Base-by-base conservation (phyloP, 2,888 invertebrate genomes). In the Acleris holmiana region DNA sequence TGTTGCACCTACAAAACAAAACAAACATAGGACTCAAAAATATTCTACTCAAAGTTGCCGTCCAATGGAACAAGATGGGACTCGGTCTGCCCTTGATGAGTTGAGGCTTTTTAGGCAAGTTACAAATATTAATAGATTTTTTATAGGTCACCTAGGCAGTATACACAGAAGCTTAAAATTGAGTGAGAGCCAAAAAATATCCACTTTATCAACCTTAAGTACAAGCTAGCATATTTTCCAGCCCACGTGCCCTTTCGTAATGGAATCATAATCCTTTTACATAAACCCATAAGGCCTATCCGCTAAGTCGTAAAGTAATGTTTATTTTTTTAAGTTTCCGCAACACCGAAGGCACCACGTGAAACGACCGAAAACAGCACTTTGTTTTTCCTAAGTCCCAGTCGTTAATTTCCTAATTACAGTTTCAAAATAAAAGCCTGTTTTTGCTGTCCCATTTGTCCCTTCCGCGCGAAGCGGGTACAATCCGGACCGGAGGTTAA, bases 401-500 rank as follows among this genome's bases (percentile, higher is more conserved):
- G 84, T 85, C 87, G 88, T 89, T 91, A 91, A 91, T 91, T 90
- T 90, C 82, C 86, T 89, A 90, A 91, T 91, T 91, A 89, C 89
- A 88, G 85, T 86, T 86, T 83, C 79, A 79, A 83, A 88, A 89
- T 88, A 85, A 89, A 88, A 84, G 82, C 82, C 76, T 81, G 84
- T 90, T 90, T 90, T 88, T 85, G 82, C 73, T 68, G 78, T 76
- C 74, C 77, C 78, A 73, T 69, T 64, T 75, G 81, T 84, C 83
- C 84, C 79, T 86, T 85, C 82, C 81, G 78, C 67, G 77, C 64
- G 63, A 67, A 67, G 63, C 69, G 69, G 71, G 74, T 76, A 77
- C 78, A 82, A 80, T 83, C 82, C 82, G 76, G 79, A 73, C 79
- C 80, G 83, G 82, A 80, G 88, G 86, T 88, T 91, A 91, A 91